Conservation (phyloP, 2,113 vertebrate genomes). For the Himantopus leucocephalus region DNA sequence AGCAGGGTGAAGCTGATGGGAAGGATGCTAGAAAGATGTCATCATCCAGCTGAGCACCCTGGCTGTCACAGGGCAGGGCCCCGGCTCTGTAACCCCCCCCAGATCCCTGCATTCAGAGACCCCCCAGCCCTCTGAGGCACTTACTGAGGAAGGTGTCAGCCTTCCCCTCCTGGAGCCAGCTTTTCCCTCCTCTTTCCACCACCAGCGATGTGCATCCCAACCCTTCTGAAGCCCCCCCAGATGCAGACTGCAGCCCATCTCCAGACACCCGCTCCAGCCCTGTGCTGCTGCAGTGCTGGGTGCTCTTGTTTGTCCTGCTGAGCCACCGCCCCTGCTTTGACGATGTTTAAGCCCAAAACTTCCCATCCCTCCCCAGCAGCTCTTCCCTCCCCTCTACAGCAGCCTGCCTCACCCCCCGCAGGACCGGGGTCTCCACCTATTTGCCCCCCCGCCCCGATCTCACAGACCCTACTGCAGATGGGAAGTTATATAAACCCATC, state of each 20-base stretch:
- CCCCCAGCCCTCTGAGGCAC: not conserved
- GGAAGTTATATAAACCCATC: not conserved
- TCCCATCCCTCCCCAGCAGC: not conserved
- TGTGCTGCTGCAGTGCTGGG: not conserved
- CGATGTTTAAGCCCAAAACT: not conserved
- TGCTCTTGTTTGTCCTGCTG: not conserved
- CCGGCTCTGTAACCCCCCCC: not conserved
- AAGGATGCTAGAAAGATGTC: not conserved
- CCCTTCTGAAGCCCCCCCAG: not conserved
- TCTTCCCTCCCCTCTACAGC: not conserved
- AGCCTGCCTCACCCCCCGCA: fast-evolving
- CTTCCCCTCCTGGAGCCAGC: not conserved
- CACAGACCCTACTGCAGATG: not conserved
- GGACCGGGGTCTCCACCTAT: not conserved
- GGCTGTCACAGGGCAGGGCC: not conserved
- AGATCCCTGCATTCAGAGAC: not conserved
- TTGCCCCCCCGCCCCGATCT: not conserved
- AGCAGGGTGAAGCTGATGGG: not conserved
- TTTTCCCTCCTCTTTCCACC: not conserved
- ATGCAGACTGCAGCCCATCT: not conserved
- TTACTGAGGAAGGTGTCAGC: not conserved
- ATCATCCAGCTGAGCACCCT: not conserved
- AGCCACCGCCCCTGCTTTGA: not conserved
- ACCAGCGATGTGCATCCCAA: fast-evolving
- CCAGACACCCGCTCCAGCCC: fast-evolving